Base-by-base conservation (phyloP, 2,113 vertebrate species). In the Otis tarda region DNA sequence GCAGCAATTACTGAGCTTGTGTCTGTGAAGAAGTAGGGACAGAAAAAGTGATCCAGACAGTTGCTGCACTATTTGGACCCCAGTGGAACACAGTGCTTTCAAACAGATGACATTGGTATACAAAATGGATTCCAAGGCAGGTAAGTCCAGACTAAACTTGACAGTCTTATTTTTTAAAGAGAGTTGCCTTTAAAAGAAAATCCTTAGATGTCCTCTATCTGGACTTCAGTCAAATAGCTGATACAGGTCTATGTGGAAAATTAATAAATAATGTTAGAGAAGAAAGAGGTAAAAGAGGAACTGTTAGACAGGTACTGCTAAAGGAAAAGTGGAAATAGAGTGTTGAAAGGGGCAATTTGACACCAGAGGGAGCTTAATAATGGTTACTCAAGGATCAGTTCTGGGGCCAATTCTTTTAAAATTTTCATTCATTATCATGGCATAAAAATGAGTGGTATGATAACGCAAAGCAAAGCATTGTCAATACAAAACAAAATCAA, bases 211-310 rank as follows among this genome's bases (percentile, higher is more conserved):
- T 75, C 56, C 33, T 91, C 70, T 93, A 22, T 60, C 64, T 41
- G 19, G 37, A 63, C 43, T 82, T 81, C 65, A 88, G 69, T 71
- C 85, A 87, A 90, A 87, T 6, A 88, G 74, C 53, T 95, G 45
- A 76, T 64, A 71, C 33, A 82, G 52, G 20, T 61, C 37, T 85
- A 68, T 33, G 22, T 65, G 19, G 19, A 24, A 85, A 95, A 63
- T 87, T 75, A 88, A 88, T 90, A 82, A 93, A 81, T 70, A 93
- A 87, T 64, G 30, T n/a, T 73, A 56, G 65, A 69, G 59, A 83
- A 90, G 39, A 93, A 93, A 78, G 53, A 83, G 31, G 56, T 56
- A 75, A 87, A 89, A 82, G 60, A 91, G 19, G 9, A 90, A 63
- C 41, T 55, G 20, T 47, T 78, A 90, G 57, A 82, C 1, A 0